A percentile compares a stretch with the other conserved stretches of the same genome.
phyloP scores from a whole-genome alignment of 2,888 invertebrate genomes.

The Syrphus vitripennis region DNA sequence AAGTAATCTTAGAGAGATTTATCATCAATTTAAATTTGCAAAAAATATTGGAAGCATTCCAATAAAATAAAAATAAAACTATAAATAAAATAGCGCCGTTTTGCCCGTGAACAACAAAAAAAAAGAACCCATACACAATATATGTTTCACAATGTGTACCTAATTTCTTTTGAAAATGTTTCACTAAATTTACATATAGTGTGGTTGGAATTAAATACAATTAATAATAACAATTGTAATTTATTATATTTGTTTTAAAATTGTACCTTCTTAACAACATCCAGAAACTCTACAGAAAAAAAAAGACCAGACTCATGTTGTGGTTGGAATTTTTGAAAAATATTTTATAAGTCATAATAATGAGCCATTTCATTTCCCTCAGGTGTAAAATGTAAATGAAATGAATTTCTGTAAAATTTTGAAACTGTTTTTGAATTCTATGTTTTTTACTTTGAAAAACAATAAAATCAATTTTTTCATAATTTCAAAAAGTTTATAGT shows the following conservation, averaged over 20 bases:
- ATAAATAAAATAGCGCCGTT: conserved; percentile 24
- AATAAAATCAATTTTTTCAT: too few species aligned
- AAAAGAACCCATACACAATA: not conserved
- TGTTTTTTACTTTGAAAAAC: too few species aligned
- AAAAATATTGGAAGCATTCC: conserved; percentile 30
- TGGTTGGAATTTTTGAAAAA: not conserved
- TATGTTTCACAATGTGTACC: not conserved
- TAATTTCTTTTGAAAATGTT: not conserved
- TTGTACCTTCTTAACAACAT: not conserved
- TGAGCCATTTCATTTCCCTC: not conserved
- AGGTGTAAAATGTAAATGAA: too few species aligned
- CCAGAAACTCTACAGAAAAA: not conserved
- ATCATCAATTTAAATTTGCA: conserved; percentile 28
- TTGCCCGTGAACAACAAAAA: not conserved
- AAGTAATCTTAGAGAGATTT: conserved; percentile 25
- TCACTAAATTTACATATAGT: not conserved
- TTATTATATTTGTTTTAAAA: not conserved
- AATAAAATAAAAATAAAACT: not conserved
- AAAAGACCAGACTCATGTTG: too few species aligned
- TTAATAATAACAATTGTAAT: not conserved
- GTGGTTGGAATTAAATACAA: not conserved
- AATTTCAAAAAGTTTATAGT: too few species aligned
- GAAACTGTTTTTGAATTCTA: too few species aligned
- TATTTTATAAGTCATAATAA: not conserved
- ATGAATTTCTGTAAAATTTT: too few species aligned